Evolutionary conservation across 1,140 invertebrate genomes (phyloP), one percentile per base, ranked within the genome.

Genomic region (Zaprionus lachaisei): DNA sequence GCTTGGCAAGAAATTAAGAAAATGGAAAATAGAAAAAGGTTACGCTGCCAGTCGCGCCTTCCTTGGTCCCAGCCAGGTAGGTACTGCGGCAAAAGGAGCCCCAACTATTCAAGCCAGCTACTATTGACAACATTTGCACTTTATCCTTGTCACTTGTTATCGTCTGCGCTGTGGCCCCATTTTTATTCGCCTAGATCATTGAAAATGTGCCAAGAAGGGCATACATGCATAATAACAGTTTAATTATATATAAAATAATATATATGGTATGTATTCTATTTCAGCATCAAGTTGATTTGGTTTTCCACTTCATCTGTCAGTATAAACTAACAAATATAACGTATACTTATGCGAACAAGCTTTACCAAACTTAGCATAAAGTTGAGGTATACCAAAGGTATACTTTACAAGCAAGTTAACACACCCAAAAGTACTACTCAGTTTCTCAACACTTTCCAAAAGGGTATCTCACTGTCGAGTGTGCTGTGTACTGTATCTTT

Each of bases 91-190:
- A 38, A 26, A 34, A 14, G 41, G 41, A 15, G 28, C 56, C 47
- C 34, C 77, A 78, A 78, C 82, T 81, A 66, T 79, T 81, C 56
- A 11, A 55, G 44, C 34, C 49, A 64, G 61, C 54, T 44, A 31
- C 66, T 55, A 69, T 70, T 90, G 82, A 81, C 80, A 86, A 72
- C 79, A 81, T 80, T 90, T 83, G 83, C 80, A 86, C 82, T 91
- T 87, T 89, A 87, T 87, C 84, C 84, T 84, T 87, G 84, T 87
- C 84, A 77, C 68, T 72, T 90, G 84, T 87, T 87, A 87, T 87
- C 84, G 81, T 82, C 82, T 86, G 72, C 73, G 72, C 64, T 77
- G 62, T 78, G 54, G 62, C 41, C 60, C 73, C 64, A 69, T 78
- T 74, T 58, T 69, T 34, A 34, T 34, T 34, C 31, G 31, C 11